A percentile compares a stretch with the other conserved stretches of the same genome.
phyloP scores from a whole-genome alignment of 2,888 invertebrate genomes.

The Carterocephalus palaemon region DNA sequence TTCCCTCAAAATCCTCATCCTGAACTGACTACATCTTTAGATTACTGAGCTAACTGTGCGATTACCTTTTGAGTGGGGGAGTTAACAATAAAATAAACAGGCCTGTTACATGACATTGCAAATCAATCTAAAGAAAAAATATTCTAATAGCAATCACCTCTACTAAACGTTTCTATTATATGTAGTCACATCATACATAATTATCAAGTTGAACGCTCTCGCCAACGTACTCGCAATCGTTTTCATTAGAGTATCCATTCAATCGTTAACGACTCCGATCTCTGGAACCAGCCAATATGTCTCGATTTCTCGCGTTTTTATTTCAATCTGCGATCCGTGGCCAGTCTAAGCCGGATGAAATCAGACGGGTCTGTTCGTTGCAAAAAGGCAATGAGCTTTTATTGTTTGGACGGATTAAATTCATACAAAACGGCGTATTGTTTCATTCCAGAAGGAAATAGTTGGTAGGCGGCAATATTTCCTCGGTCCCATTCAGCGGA shows the following conservation, averaged over 20 bases:
- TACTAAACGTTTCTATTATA: constrained; percentile 4
- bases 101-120: no score
- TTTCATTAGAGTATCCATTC: constrained; percentile 24
- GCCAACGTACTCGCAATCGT: constrained; percentile 19
- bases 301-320: constrained; percentile 19
- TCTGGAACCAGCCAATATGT: constrained; percentile 10
- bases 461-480: constrained; percentile 55
- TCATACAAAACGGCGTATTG: constrained; percentile 28
- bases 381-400: constrained; percentile 20
- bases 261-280: constrained; percentile 11
- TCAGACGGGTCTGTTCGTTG: constrained; percentile 13
- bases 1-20: no score
- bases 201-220: constrained; percentile 15
- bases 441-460: constrained; percentile 33
- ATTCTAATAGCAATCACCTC: no score
- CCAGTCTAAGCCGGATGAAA: constrained; percentile 13
- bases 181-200: not conserved
- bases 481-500: constrained; percentile 42
- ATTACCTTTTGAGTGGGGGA: no score
- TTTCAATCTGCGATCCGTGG: constrained; percentile 6
- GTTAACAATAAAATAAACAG: no score
- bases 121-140: no score
- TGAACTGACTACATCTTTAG: no score
- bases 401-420: constrained; percentile 28
- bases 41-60: no score